These are phyloP conservation scores for Cercopithecus petaurista DNA, from an alignment of 2,797 vertebrate genomes.

Conservation along the genomic window DNA sequence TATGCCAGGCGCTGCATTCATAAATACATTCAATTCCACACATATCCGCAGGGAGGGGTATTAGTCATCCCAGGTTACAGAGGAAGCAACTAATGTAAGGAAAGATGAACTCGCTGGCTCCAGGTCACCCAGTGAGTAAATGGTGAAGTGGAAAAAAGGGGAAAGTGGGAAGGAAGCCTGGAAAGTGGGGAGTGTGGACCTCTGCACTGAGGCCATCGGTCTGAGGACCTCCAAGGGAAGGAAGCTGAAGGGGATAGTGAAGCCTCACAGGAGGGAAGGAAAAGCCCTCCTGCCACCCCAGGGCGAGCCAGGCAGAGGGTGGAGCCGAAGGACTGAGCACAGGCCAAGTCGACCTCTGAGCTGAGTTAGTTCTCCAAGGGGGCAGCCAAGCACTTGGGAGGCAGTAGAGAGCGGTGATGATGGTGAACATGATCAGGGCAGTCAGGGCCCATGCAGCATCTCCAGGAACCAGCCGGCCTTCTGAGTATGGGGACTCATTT, in stretches of 20 bases:
- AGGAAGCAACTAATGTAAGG: not conserved
- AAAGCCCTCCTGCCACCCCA: not conserved
- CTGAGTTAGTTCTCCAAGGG: not conserved
- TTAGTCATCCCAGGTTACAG: not conserved
- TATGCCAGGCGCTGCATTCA: too few relatives aligned
- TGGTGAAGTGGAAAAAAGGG: not conserved
- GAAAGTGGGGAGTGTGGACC: fast-evolving
- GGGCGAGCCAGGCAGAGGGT: too few relatives aligned
- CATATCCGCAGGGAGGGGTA: not conserved
- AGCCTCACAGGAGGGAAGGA: not conserved
- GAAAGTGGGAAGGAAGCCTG: not conserved
- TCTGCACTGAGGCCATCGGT: too few relatives aligned
- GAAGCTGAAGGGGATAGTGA: not conserved
- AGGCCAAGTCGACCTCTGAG: too few relatives aligned
- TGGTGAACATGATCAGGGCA: fast-evolving
- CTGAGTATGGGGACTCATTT: too few relatives aligned
- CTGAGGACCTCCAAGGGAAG: not conserved
- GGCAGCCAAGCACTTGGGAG: fast-evolving
- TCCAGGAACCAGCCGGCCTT: fast-evolving
- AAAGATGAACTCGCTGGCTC: not conserved
- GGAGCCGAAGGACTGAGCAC: not conserved
- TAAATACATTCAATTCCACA: not conserved
- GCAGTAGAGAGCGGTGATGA: not conserved
- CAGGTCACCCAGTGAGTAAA: not conserved
- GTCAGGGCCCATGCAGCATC: fast-evolving